Evolutionary conservation across 2,888 invertebrate genomes (phyloP).

Genomic region (Caenorhabditis wallacei): DNA sequence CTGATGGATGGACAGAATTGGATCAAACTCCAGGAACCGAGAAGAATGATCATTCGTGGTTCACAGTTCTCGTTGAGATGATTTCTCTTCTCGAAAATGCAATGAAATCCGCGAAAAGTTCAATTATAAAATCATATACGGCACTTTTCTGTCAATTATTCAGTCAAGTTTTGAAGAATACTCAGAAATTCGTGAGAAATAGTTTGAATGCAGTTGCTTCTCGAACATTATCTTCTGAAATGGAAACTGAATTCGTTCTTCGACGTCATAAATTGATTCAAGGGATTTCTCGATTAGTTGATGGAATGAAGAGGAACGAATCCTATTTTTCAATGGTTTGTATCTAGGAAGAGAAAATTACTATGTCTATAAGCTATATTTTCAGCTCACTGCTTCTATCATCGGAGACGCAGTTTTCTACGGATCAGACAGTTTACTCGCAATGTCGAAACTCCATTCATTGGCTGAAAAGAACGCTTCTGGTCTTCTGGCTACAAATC

Average conservation of each 20-base stretch:
- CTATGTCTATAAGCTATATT: too few species aligned
- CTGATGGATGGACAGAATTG: constrained; percentile 50
- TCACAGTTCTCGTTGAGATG: constrained; percentile 25
- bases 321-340: constrained; percentile 61
- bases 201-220: constrained; percentile 38
- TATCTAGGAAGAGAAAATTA: too few species aligned
- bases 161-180: constrained; percentile 53
- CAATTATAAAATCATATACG: constrained; percentile 47
- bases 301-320: constrained; percentile 57
- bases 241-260: constrained; percentile 8
- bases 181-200: constrained; percentile 41
- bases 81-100: constrained; percentile 36
- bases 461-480: constrained; percentile 59
- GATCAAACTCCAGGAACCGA: constrained; percentile 40
- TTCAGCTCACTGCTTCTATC: constrained; percentile 57
- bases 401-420: constrained; percentile 61
- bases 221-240: constrained; percentile 31
- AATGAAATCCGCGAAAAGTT: constrained; percentile 51
- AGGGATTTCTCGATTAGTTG: constrained; percentile 49
- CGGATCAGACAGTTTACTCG: constrained; percentile 47
- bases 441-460: constrained; percentile 55
- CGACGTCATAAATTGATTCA: constrained; percentile 56
- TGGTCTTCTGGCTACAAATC: constrained; percentile 54
- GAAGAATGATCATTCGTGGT: constrained; percentile 45
- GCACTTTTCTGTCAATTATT: constrained; percentile 50